A percentile compares a stretch with the other conserved stretches of the same genome.
phyloP scores from a whole-genome alignment of 2,888 invertebrate genomes.

The Pemphredon lugubris region DNA sequence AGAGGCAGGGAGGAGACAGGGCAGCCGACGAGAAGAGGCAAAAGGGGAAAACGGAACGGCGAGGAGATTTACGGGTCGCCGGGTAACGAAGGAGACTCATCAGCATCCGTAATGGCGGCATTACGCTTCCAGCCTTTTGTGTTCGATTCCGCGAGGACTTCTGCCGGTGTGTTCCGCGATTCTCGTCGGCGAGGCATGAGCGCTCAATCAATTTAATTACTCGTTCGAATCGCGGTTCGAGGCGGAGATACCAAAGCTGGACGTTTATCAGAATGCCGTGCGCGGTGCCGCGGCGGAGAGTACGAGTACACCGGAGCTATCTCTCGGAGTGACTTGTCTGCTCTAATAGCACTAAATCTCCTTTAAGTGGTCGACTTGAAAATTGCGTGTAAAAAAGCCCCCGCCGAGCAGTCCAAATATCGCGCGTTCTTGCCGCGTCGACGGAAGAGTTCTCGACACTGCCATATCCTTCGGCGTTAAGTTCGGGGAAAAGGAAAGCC shows the following conservation, averaged over 20 bases:
- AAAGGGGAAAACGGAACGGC: constrained; percentile 34
- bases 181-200: constrained; percentile 32
- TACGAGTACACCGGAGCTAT: constrained; percentile 38
- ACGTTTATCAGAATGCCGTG: constrained; percentile 36
- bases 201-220: constrained; percentile 69
- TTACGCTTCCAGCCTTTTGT: constrained; percentile 65
- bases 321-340: constrained; percentile 55
- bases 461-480: too few species aligned
- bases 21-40: constrained; percentile 18
- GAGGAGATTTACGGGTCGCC: constrained; percentile 69
- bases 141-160: constrained; percentile 22
- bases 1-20: constrained; percentile 32
- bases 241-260: constrained; percentile 40
- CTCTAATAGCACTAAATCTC: constrained; percentile 55
- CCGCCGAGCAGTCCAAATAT: constrained; percentile 4
- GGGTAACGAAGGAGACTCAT: constrained; percentile 72
- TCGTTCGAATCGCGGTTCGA: constrained; percentile 31
- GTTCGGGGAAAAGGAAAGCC: too few species aligned
- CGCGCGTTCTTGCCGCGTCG: neutral
- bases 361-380: constrained; percentile 39
- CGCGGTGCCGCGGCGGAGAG: constrained; percentile 8
- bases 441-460: neutral
- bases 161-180: constrained; percentile 24
- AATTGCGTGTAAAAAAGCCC: constrained; percentile 31
- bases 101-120: constrained; percentile 68